Evolutionary conservation across 2,113 vertebrate species (phyloP).

Genomic region (Cervus canadensis): DNA sequence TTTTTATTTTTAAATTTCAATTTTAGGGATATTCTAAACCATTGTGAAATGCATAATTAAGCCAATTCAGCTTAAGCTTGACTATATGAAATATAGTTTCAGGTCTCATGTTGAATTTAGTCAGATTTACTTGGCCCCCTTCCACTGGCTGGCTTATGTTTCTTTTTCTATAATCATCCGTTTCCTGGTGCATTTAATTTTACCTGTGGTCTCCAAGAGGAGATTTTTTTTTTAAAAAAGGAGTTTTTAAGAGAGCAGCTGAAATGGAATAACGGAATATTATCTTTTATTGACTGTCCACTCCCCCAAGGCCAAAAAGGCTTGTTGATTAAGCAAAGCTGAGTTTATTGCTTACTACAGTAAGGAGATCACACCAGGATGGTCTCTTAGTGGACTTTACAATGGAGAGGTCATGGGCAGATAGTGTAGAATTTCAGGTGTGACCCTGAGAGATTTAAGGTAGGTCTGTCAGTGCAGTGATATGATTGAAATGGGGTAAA

Average conservation of each 20-base stretch:
- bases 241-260: neutral
- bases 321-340: neutral
- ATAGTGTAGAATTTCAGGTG: neutral
- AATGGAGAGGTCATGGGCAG: neutral
- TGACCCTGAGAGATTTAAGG: neutral
- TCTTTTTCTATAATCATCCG: neutral
- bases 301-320: neutral
- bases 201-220: neutral
- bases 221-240: neutral
- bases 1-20: neutral
- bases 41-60: slow-evolving; percentile 21
- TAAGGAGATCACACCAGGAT: neutral
- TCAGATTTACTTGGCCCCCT: neutral
- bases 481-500: neutral
- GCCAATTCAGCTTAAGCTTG: neutral
- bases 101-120: neutral
- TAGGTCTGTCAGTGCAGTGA: neutral
- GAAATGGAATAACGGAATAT: neutral
- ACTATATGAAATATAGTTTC: neutral
- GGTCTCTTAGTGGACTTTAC: neutral
- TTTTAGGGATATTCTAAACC: neutral
- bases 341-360: neutral
- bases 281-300: neutral
- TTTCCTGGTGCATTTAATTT: neutral
- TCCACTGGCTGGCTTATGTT: neutral